Evolutionary conservation across 2,888 invertebrate genomes (phyloP).

Genomic region (Romanomermis culicivorax): DNA sequence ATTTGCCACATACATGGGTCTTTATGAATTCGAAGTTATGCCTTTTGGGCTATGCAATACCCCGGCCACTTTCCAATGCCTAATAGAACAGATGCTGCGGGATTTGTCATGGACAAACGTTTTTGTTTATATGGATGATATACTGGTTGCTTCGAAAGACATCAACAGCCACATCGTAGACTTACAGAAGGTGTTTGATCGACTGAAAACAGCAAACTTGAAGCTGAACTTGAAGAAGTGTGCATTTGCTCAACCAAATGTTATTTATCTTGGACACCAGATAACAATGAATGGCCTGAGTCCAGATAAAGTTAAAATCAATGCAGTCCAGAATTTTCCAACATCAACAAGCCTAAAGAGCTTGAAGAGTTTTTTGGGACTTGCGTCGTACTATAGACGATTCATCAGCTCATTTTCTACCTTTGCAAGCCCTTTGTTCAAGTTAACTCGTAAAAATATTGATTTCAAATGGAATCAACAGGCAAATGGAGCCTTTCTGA

Average conservation of each 20-base stretch:
- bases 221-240: too few species aligned
- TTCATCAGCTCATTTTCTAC: too few species aligned
- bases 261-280: too few species aligned
- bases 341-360: slow-evolving; percentile 8
- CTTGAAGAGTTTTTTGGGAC: too few species aligned
- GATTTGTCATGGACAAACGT: slow-evolving; percentile 12
- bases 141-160: neutral
- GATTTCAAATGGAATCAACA: slow-evolving; percentile 13
- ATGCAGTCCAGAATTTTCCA: too few species aligned
- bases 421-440: slow-evolving; percentile 13
- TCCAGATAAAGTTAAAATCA: neutral
- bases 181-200: too few species aligned
- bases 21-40: neutral
- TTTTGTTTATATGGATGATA: neutral
- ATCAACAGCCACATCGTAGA: neutral
- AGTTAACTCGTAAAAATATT: slow-evolving; percentile 14
- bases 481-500: slow-evolving; percentile 11
- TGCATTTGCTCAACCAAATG: too few species aligned
- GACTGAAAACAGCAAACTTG: too few species aligned
- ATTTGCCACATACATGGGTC: too few species aligned
- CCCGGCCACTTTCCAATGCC: neutral
- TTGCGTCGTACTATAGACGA: too few species aligned
- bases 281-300: neutral
- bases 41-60: neutral
- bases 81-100: neutral